phyloP scores from a whole-genome alignment of 2,888 invertebrate genomes.

The Lasioglossum lativentre region DNA sequence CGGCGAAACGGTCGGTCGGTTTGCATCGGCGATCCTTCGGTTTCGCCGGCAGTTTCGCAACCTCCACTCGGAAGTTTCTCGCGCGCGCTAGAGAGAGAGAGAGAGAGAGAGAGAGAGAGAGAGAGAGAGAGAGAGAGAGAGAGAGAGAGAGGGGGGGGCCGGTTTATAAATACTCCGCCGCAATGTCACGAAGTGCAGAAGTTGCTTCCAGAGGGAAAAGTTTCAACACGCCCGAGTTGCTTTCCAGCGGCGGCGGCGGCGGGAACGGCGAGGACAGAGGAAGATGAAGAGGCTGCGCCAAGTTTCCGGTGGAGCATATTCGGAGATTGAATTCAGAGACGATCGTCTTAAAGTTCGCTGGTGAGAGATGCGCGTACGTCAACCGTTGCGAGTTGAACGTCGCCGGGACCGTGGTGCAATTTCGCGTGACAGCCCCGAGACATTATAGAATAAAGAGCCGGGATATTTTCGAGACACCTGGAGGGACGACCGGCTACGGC shows the following conservation, averaged over 20 bases:
- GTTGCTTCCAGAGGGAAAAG: constrained; percentile 45
- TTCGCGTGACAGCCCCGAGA: constrained; percentile 14
- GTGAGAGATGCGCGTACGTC: constrained; percentile 48
- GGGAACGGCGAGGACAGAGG: constrained; percentile 9
- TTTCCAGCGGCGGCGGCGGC: background rate
- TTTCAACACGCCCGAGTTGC: constrained; percentile 46
- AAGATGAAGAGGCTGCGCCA: constrained; percentile 30
- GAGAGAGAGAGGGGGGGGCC: background rate
- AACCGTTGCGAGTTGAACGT: constrained; percentile 5
- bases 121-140: no score
- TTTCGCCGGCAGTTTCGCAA: constrained; percentile 16
- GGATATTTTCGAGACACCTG: constrained; percentile 12
- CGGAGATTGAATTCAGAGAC: constrained; percentile 66
- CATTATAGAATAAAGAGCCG: constrained; percentile 17
- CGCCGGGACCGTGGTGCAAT: constrained; percentile 14
- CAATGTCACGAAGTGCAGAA: constrained; percentile 47
- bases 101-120: no score
- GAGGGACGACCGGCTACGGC: background rate
- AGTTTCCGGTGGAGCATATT: constrained; percentile 61
- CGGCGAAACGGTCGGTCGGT: constrained; percentile 26
- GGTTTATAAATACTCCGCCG: constrained; percentile 66
- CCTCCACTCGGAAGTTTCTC: constrained; percentile 46
- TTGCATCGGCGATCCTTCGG: constrained; percentile 24
- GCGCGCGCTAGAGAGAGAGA: background rate
- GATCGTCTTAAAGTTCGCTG: constrained; percentile 50